Percentiles rank a stretch among this genome's conserved stretches.
Evolutionary conservation across 2,113 vertebrate genomes (phyloP).

Genomic region (Lophochroa leadbeateri): DNA sequence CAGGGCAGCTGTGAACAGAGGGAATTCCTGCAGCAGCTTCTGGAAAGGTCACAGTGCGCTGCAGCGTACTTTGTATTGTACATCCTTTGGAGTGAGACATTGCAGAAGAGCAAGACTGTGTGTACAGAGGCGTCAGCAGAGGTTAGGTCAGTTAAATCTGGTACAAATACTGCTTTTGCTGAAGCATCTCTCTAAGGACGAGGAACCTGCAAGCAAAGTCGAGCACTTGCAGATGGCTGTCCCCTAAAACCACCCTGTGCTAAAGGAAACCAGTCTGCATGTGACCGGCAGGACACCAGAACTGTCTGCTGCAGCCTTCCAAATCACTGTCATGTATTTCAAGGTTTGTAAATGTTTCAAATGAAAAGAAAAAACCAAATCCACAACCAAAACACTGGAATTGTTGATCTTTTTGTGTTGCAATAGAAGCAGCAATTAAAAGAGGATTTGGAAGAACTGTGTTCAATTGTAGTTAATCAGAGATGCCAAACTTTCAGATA

Average conservation of each 20-base stretch:
- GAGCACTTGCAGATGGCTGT: neutral
- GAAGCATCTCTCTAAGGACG: neutral
- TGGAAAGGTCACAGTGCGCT: neutral
- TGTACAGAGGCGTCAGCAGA: neutral
- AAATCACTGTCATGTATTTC: neutral
- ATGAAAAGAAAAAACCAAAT: neutral
- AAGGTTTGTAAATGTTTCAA: neutral
- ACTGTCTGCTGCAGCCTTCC: neutral
- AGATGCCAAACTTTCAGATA: constrained; percentile 21
- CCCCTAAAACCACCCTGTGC: neutral
- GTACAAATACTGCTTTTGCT: neutral
- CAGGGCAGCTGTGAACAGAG: accelerated
- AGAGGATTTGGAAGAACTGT: neutral
- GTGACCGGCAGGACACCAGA: neutral
- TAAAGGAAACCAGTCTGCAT: neutral
- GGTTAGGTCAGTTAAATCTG: neutral
- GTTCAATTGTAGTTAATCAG: neutral
- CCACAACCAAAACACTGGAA: neutral
- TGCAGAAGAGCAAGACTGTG: neutral
- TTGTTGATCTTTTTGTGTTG: neutral
- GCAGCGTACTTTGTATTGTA: accelerated
- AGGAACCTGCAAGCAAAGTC: neutral
- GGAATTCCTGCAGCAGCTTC: neutral
- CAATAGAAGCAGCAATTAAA: constrained; percentile 1
- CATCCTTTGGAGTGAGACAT: neutral